Evolutionary conservation across 2,113 vertebrate genomes (phyloP), one percentile per base, ranked within the genome.

Genomic region (Nothobranchius kuhntae): DNA sequence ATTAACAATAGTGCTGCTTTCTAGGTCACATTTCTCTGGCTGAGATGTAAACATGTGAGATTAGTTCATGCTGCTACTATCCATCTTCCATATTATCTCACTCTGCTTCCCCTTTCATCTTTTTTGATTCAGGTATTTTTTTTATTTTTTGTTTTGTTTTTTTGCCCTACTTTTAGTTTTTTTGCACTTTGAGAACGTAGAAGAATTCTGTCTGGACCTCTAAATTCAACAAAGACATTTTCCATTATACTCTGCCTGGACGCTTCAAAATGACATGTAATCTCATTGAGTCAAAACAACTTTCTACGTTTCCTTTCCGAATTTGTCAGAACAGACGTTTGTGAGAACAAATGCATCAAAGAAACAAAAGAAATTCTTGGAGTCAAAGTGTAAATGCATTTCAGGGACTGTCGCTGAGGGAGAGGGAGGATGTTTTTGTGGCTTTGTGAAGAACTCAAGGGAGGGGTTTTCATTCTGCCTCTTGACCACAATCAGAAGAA

Each of bases 1-100:
- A 80, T 76, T 71, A 85, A 80, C 69, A 78, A 53, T 67, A 59
- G 62, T 47, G 44, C 9, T 14, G 58, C 46, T 82, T 87, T 87
- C 73, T 87, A 71, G 85, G 85, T 85, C 86, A 84, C 47, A 40
- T 54, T 62, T 64, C 46, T 59, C 54, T 71, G 71, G 52, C 75
- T 69, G 14, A 80, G 44, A 79, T 78, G 53, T 87, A 79, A 68
- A 77, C 76, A 75, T 74, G 24, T 71, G 30, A 75, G 73, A 84
- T 80, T 71, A 67, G 47, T 71, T 72, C 53, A 65, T 77, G 61
- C 42, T 48, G 40, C 2, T 74, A 78, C 47, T 64, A 66, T 35
- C 11, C 14, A 68, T 71, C 40, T 72, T 53, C 57, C 75, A 48
- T 59, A 64, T 61, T 53, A 71, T 70, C 65, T 67, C 50, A 53